Conservation (phyloP, 2,113 vertebrate genomes). For the Ageneiosus marmoratus region DNA sequence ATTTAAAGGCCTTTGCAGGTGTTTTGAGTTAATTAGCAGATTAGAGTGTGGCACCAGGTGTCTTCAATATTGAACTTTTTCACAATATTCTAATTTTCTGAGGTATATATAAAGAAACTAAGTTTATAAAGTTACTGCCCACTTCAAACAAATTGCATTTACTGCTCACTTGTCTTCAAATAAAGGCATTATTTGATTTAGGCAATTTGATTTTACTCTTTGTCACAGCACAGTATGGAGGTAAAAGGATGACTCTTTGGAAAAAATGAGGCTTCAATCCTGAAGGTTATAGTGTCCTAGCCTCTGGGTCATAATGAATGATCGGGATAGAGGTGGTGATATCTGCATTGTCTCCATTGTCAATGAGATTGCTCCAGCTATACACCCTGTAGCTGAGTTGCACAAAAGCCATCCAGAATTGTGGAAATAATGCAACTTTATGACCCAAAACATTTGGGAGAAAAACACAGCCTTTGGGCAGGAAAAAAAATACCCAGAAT, state of each 20-base stretch:
- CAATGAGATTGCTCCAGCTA: not conserved
- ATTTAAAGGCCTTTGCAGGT: too few relatives aligned
- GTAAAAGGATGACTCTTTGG: not conserved
- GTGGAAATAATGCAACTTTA: not conserved
- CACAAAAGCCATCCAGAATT: not conserved
- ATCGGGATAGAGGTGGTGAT: not conserved
- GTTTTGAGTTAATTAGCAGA: too few relatives aligned
- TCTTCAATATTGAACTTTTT: too few relatives aligned
- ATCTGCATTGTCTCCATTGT: not conserved
- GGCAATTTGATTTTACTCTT: not conserved
- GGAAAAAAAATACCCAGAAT: not conserved
- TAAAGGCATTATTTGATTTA: not conserved
- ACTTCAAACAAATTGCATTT: too few relatives aligned
- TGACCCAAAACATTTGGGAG: not conserved
- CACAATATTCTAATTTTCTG: too few relatives aligned
- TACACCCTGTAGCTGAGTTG: not conserved
- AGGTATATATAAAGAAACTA: not conserved
- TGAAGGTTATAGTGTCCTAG: constrained; percentile 10
- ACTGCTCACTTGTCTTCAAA: too few relatives aligned
- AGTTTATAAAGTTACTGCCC: not conserved
- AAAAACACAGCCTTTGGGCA: not conserved
- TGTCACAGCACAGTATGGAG: not conserved
- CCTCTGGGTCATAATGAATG: not conserved
- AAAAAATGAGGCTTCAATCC: not conserved
- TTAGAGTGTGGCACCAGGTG: too few relatives aligned